These are phyloP conservation scores for Andrena bucephala DNA, from an alignment of 2,888 invertebrate genomes.

Conservation along the genomic window DNA sequence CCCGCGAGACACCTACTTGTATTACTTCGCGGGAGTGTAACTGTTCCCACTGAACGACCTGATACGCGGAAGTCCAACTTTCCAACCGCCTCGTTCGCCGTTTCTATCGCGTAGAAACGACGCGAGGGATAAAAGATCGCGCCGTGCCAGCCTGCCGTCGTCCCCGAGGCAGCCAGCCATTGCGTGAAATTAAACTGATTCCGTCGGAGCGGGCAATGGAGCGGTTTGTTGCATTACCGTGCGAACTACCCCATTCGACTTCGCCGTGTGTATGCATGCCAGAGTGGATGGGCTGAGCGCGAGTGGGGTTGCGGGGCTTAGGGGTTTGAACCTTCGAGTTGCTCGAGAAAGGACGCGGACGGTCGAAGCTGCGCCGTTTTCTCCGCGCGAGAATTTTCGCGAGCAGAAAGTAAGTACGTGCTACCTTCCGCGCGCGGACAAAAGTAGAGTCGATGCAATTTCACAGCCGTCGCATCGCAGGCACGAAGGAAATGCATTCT, in stretches of 20 bases:
- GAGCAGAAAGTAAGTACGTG: constrained; percentile 56
- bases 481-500: constrained; percentile 70
- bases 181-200: constrained; percentile 63
- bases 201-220: constrained; percentile 28
- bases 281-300: neutral
- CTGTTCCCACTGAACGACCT: neutral
- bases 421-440: constrained; percentile 50
- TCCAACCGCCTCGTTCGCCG: constrained; percentile 1
- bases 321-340: constrained; percentile 41
- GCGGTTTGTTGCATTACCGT: constrained; percentile 46
- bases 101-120: neutral
- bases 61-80: constrained; percentile 2
- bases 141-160: constrained; percentile 13
- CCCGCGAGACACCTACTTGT: too few species aligned
- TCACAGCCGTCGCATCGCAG: constrained; percentile 72
- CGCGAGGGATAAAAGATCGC: neutral
- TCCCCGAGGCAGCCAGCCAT: constrained; percentile 28
- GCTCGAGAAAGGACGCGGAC: constrained; percentile 23
- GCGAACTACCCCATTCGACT: constrained; percentile 46
- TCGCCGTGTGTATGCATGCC: neutral
- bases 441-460: constrained; percentile 71
- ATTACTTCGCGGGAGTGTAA: neutral
- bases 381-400: constrained; percentile 47
- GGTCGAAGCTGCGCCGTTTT: constrained; percentile 47
- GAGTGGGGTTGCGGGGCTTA: constrained; percentile 32